phyloP scores from a whole-genome alignment of 1,140 invertebrate genomes.

The Helicorthomorpha holstii region DNA sequence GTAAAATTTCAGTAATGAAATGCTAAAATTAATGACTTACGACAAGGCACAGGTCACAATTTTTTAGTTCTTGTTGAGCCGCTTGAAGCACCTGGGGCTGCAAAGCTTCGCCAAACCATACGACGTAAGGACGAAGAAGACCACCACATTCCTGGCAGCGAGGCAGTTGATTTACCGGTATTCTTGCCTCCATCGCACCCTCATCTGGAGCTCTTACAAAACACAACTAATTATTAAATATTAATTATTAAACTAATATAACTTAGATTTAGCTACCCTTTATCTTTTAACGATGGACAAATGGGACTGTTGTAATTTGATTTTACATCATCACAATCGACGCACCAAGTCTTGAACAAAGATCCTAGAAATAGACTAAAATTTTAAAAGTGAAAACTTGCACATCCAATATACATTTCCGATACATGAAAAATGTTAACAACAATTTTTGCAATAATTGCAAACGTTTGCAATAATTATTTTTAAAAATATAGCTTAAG shows the following conservation, averaged over 20 bases:
- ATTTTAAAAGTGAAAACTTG: no score
- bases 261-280: conserved; percentile 33
- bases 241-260: no score
- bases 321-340: conserved; percentile 48
- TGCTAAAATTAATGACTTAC: conserved; percentile 28
- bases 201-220: conserved; percentile 31
- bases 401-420: no score
- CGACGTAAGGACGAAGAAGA: conserved; percentile 63
- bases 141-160: conserved; percentile 39
- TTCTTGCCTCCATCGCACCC: conserved; percentile 30
- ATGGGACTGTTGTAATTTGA: conserved; percentile 65
- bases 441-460: no score
- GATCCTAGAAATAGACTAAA: no score
- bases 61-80: conserved; percentile 41
- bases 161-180: conserved; percentile 48
- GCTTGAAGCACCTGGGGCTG: conserved; percentile 40
- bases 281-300: conserved; percentile 42
- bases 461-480: no score
- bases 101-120: conserved; percentile 79
- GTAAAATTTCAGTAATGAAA: no score
- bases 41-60: conserved; percentile 66
- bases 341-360: conserved; percentile 64
- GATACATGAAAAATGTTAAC: no score
- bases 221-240: not conserved
- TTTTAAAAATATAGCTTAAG: no score